Evolutionary conservation across 64 coral and sea anemone genomes (phyloP).

Genomic region (Montipora foliosa): DNA sequence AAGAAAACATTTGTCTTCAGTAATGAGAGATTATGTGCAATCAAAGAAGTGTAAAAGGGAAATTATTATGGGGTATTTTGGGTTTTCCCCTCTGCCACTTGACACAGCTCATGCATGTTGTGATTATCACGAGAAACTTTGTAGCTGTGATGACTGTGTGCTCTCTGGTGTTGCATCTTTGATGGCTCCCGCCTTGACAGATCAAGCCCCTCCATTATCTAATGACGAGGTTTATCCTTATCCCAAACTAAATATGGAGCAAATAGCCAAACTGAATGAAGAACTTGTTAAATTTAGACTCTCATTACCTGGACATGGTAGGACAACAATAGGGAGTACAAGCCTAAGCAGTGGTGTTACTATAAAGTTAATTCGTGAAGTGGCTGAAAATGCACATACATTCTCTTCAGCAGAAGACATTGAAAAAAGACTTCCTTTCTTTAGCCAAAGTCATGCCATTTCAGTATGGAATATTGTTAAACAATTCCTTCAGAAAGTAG

Average conservation of each 20-base stretch:
- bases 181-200: neutral
- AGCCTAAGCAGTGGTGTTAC: neutral
- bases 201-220: neutral
- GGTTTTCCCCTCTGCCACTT: neutral
- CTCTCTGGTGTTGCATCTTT: slow-evolving; percentile 13
- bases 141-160: slow-evolving; percentile 16
- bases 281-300: neutral
- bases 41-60: slow-evolving; percentile 16
- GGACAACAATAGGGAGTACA: neutral
- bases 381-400: neutral
- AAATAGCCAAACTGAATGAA: too few relatives aligned
- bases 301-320: neutral
- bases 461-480: neutral
- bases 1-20: slow-evolving; percentile 40
- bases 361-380: neutral
- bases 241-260: neutral
- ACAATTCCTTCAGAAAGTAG: neutral
- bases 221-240: neutral
- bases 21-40: slow-evolving; percentile 35
- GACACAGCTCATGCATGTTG: slow-evolving; percentile 13
- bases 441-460: neutral
- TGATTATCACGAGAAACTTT: slow-evolving; percentile 30
- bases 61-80: slow-evolving; percentile 26
- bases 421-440: neutral
- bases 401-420: neutral